Conservation (phyloP, 2,888 invertebrate species). For the Idaea dimidiata region DNA sequence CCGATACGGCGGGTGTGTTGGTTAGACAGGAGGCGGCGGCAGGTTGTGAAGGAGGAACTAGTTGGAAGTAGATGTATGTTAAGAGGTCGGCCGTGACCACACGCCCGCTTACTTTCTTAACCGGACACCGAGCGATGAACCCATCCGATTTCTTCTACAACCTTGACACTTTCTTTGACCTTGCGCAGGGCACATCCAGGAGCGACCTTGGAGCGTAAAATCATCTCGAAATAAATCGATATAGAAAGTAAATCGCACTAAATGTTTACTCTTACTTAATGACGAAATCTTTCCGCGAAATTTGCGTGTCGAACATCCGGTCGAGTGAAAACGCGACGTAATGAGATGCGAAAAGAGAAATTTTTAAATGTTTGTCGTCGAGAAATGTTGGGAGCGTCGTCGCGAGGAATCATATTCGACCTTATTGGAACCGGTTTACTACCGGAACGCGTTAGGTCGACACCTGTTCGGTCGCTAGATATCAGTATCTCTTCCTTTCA, state of each 20-base stretch:
- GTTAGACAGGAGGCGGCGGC: conserved; percentile 27
- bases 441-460: conserved; percentile 43
- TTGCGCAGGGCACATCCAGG: conserved; percentile 52
- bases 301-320: conserved; percentile 62
- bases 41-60: conserved; percentile 58
- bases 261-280: conserved; percentile 73
- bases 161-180: conserved; percentile 80
- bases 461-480: conserved; percentile 37
- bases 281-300: conserved; percentile 62
- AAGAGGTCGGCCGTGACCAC: conserved; percentile 65
- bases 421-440: conserved; percentile 71
- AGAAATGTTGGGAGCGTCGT: conserved; percentile 76
- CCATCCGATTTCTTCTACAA: conserved; percentile 73
- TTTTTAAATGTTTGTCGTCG: conserved; percentile 72
- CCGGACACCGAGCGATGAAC: conserved; percentile 67
- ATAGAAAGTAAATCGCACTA: conserved; percentile 70
- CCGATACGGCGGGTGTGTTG: conserved; percentile 28
- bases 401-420: conserved; percentile 68
- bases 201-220: conserved; percentile 60
- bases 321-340: conserved; percentile 72
- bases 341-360: conserved; percentile 80
- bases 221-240: conserved; percentile 37
- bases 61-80: conserved; percentile 70
- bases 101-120: conserved; percentile 73
- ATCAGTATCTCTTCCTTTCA: conserved; percentile 42